Base-by-base conservation (phyloP, 2,888 invertebrate genomes). In the Asteroscopus sphinx region DNA sequence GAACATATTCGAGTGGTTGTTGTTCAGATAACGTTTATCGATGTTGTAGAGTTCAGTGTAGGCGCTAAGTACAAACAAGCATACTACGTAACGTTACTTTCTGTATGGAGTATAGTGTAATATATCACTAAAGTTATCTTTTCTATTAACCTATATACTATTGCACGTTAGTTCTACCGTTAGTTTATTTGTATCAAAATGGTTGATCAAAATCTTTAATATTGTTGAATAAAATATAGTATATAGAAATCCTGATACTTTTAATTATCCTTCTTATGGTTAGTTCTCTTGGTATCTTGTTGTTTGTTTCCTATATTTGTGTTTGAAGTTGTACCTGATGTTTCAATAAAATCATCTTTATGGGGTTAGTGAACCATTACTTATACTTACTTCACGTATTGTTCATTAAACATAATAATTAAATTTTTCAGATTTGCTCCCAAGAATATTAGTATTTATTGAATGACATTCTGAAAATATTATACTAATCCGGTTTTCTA, bases 361-460 rank as follows among this genome's bases (percentile, higher is more conserved):
- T 44, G 32, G 44, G 32, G 11, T 51, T 15, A 55, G 35, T 41
- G 44, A 41, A 40, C 15, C 16, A 37, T 36, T 49, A 53, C 33
- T 33, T 32, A 48, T 32, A 48, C 41, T 13, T 53, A 51, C 40
- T 35, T 54, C 44, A 36, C 35, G 51, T 40, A 16, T 52, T 30
- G 39, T 39, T 56, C 44, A 57, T 52, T 73, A 72, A 76, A 60
- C 37, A 32, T 35, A 12, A 46, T 59, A 66, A 64, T 77, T 73
- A n/a, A 70, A 75, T 73, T 79, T 92, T 92, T 76, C 94, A 94
- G 94, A 93, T 94, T 94, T 81, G 93, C 89, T 73, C 94, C 94
- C 77, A 93, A 93, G 90, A 93, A 93, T 86, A 90, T 94, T 82
- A 93, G 92, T 79, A 94, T 94, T 79, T 94, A 84, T 81, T 94